Percentiles rank a stretch among this genome's conserved stretches.
These are phyloP conservation scores for Conus ventricosus DNA, from an alignment of 1,140 invertebrate species.

Conservation along the genomic window DNA sequence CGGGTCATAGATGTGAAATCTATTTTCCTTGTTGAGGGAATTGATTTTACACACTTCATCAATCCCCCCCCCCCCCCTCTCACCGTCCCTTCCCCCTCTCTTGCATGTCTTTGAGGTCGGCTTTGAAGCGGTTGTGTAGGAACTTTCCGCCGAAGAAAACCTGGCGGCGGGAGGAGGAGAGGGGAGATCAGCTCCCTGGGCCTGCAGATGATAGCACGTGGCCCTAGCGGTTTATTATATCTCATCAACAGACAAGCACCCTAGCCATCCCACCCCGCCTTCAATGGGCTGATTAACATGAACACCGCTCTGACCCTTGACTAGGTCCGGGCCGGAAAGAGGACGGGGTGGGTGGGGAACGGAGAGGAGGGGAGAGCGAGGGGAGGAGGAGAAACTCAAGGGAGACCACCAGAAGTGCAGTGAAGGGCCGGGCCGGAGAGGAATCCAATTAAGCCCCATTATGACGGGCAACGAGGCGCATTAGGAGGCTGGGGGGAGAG, in stretches of 20 bases:
- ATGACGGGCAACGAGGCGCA: slow-evolving; percentile 21
- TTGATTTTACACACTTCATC: no score
- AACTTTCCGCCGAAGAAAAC: neutral
- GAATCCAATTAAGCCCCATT: slow-evolving; percentile 32
- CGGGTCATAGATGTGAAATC: no score
- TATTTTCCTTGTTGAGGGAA: no score
- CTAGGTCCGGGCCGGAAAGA: slow-evolving; percentile 1
- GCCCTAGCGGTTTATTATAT: no score
- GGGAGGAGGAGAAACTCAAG: neutral
- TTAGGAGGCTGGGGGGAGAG: neutral
- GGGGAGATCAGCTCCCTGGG: neutral
- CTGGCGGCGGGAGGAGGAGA: neutral
- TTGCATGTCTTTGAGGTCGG: no score
- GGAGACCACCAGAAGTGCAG: neutral
- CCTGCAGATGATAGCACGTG: no score
- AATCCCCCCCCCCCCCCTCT: no score
- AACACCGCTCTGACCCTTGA: slow-evolving; percentile 7
- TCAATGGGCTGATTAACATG: slow-evolving; percentile 27
- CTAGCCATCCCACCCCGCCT: neutral
- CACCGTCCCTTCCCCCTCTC: no score
- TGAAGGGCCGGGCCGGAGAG: neutral
- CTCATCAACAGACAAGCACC: neutral
- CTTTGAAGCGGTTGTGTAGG: no score
- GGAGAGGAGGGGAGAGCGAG: no score
- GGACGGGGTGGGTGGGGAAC: neutral